Evolutionary conservation across 2,797 vertebrate genomes (phyloP).

Genomic region (Tiaroga cobitis): DNA sequence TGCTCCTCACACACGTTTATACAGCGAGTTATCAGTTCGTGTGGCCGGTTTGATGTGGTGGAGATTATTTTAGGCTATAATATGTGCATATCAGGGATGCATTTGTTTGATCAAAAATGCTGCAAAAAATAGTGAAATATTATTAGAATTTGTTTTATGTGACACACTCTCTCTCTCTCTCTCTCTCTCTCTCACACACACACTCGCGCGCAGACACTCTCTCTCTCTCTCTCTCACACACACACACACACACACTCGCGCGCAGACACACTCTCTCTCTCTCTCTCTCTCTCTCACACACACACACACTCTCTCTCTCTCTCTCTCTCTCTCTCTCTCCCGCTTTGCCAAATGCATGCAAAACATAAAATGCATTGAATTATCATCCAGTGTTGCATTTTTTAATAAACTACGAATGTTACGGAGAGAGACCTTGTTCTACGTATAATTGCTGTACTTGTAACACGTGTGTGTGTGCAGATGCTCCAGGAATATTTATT

Average conservation of each 20-base stretch:
- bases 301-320: no score
- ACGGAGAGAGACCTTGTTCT: background rate
- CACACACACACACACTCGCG: no score
- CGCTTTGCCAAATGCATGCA: background rate
- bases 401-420: background rate
- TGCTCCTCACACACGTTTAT: constrained; percentile 46
- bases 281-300: no score
- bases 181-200: no score
- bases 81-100: background rate
- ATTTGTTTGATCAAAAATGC: background rate
- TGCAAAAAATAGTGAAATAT: background rate
- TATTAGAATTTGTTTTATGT: background rate
- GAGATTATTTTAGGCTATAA: background rate
- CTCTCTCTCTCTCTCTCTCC: no score
- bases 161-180: no score
- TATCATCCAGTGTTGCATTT: background rate
- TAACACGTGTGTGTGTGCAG: background rate
- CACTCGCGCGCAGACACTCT: no score
- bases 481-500: background rate
- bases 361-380: background rate
- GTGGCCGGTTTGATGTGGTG: constrained; percentile 17
- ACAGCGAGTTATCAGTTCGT: constrained; percentile 27
- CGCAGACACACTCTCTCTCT: no score
- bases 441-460: background rate
- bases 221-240: no score